Evolutionary conservation across 2,113 vertebrate genomes (phyloP), one percentile per base, ranked within the genome.

Genomic region (Scophthalmus maximus): DNA sequence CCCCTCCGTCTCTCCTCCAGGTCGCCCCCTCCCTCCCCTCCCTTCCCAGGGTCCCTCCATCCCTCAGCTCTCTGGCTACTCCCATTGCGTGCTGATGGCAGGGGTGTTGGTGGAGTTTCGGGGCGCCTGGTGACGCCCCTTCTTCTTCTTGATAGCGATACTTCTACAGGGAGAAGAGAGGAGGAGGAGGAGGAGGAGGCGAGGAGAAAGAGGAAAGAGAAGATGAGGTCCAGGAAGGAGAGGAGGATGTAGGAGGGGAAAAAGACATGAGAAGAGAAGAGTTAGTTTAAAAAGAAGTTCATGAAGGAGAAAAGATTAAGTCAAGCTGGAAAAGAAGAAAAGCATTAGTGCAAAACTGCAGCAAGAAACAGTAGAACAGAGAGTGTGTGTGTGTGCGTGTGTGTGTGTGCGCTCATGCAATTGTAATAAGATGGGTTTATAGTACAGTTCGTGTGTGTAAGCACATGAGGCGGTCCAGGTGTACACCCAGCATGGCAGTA

Each of bases 121-220:
- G 89, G 50, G 80, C 87, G 47, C 89, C 88, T 23, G 86, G 87
- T 27, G 84, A 90, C 18, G 81, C 84, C 74, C 91, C 86, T 73
- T 92, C 91, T 2, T 92, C 91, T 82, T 91, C 91, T 68, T 90
- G 88, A 77, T 74, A 90, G 30, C 86, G 89, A 85, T 92, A 92
- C 61, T 91, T 92, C 91, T 92, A 77, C 7, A 18, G 68, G 20
- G 60, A 29, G 20, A 61, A 49, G 40, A 11, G 26, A 58, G 30
- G 73, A 32, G 10, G 63, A 18, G 30, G 32, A 40, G 20, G n/a
- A 12, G 4, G 9, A 38, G 8, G 34, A 62, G 32, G 60, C 47
- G 25, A 23, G 6, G 10, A 44, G 30, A 40, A n/a, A 1, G 8
- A 49, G 27, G 25, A 51, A 34, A 34, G n/a, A 8, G n/a, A 11